Evolutionary conservation across 2,888 invertebrate species (phyloP), one percentile per base, ranked within the genome.

Genomic region (Shargacucullia verbasci): DNA sequence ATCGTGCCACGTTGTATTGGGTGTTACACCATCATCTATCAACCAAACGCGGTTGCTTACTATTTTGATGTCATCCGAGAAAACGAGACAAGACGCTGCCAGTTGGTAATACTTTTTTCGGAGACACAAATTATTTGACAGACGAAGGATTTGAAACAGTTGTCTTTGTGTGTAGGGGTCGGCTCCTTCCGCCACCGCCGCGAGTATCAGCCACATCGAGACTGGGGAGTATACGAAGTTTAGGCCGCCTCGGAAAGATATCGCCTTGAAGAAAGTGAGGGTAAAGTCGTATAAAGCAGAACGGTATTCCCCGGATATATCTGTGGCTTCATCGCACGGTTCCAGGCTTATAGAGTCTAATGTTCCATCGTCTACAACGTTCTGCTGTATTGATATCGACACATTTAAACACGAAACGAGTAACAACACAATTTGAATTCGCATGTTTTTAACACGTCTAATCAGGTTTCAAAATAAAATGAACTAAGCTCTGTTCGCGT

Each of bases 141-240:
- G 41, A 9, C 52, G 44, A 1, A 79, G 53, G 11, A 77, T 55
- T 1, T 63, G 43, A 13, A 67, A 68, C 7, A 79, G 41, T 46
- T 76, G 60, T 14, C 49, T 12, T 5, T 59, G 66, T 8, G 71
- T 63, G 15, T 31, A 40, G 0, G 59, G 47, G 5, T 60, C 69
- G 2, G 71, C 46, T 20, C 79, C 79, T 68, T 79, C 79, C 2
- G 73, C 71, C 13, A 79, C 47, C 0, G 70, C 77, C 0, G 71
- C 73, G 0, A 76, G 60, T 0, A 61, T 61, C 12, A 77, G 31
- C 76, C 79, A 79, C 8, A 68, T 34, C 4, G 77, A 72, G 12
- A 49, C 55, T 0, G 77, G 72, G 0, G 79, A 74, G 39, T 49
- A 59, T 0, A 64, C 65, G n/a, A 76, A 76, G 33, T 74, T 66